Base-by-base conservation (phyloP, 2,888 invertebrate species). In the Hypomecis punctinalis region DNA sequence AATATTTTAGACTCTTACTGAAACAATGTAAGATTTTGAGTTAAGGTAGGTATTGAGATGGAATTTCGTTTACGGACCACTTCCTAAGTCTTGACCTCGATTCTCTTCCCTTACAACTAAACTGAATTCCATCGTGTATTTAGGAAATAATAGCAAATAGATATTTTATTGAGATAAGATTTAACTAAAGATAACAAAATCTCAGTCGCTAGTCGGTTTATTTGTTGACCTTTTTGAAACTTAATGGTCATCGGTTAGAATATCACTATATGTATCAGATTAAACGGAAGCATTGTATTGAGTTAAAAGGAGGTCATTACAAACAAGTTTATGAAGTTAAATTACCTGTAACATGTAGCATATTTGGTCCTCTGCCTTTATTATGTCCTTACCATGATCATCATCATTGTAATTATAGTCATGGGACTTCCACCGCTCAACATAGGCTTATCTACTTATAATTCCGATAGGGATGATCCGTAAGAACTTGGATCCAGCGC, bases 211-310 rank as follows among this genome's bases (percentile, higher is more conserved):
- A 23, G 10, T 47, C 10, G 36, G 48, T 58, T 45, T 33, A 58
- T 43, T 35, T 13, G 23, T 36, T 54, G 45, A 54, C 54, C 59
- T 63, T 49, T 36, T 42, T 4, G 37, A 45, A 9, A 36, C 35
- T 62, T 63, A 68, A 71, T 69, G 63, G 49, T 57, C 45, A 63
- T 67, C 59, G 67, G 69, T 66, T 54, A 33, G 54, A 67, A 49
- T 64, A 69, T 68, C 68, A 68, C 65, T 37, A 37, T 51, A 37
- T 37, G 23, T 2, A 23, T 23, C 23, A 23, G 23, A 3, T 23
- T 23, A 3, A 3, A 23, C 23, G 1, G 23, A 23, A 23, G 23
- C 1, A 23, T 23, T 23, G 23, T 23, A 23, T 2, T 23, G 1
- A 23, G 23, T 23, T 23, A 23, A 23, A 23, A 23, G 23, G 23